phyloP scores from a whole-genome alignment of 2,888 invertebrate species.

The Sialis fuliginosa region DNA sequence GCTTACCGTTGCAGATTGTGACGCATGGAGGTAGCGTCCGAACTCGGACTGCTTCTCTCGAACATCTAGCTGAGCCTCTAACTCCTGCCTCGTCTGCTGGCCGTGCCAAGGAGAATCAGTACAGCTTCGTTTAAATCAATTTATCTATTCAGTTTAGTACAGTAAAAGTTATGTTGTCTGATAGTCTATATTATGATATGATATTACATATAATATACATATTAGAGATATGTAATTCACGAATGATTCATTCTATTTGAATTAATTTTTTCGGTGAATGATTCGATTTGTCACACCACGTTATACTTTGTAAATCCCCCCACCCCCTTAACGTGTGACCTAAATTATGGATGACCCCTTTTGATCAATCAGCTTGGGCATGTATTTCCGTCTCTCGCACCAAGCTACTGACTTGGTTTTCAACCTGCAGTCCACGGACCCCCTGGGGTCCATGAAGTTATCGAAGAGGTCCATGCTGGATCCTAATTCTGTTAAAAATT shows the following conservation, averaged over 20 bases:
- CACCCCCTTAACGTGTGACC: too few species aligned
- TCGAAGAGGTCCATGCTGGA: too few species aligned
- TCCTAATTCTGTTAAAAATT: too few species aligned
- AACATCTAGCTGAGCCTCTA: constrained; percentile 23
- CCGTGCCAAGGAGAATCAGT: constrained; percentile 70
- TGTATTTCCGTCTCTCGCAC: too few species aligned
- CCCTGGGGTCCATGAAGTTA: too few species aligned
- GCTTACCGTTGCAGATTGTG: constrained; percentile 33
- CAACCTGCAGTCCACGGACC: too few species aligned
- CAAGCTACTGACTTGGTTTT: too few species aligned
- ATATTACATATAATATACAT: background rate
- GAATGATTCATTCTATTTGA: constrained; percentile 9
- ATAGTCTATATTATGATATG: background rate
- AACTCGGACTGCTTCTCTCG: constrained; percentile 59
- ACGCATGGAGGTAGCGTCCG: constrained; percentile 69
- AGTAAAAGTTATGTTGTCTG: background rate
- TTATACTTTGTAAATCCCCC: too few species aligned
- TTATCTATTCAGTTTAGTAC: background rate
- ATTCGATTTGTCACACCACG: too few species aligned
- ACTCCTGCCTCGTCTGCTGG: constrained; percentile 27
- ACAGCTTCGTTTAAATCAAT: constrained; percentile 44
- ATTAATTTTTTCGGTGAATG: too few species aligned
- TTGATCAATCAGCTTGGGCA: too few species aligned
- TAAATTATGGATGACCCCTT: too few species aligned
- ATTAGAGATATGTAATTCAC: constrained; percentile 9